Evolutionary conservation across 1,140 invertebrate genomes (phyloP), one percentile per base, ranked within the genome.

Genomic region (Atta colombica): DNA sequence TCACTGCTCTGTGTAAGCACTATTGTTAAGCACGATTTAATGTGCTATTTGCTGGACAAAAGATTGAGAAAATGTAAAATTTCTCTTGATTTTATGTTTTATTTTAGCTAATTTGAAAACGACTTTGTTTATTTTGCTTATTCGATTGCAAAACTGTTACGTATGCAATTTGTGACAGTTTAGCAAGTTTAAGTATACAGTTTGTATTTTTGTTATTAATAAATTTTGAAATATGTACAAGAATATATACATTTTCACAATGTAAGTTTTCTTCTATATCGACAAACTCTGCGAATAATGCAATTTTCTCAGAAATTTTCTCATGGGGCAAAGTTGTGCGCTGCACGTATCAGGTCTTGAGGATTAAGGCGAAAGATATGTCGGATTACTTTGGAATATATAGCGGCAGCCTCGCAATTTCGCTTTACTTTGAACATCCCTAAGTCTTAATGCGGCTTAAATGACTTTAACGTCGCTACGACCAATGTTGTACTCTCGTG

Each of bases 391-490:
- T 61, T 14, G 69, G 25, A 39, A 61, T 84, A 75, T 84, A 84
- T 21, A 25, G 55, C 21, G 21, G 16, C 18, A 31, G 21, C 25
- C 55, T 63, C 45, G 39, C 55, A 61, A 49, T 84, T 75, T 51
- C 55, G 53, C 39, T 39, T 65, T 82, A 63, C 68, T 74, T 74
- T 31, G 25, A 82, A 61, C 80, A 74, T 61, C 69, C 39, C 55
- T 16, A 61, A 84, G 80, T 74, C 80, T 74, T 84, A 84, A 84
- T 74, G n/a, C 55, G 69, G 68, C 71, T 84, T 84, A 84, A 75
- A 75, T 84, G 12, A 84, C 80, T 84, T 75, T 39, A 84, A 35
- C 69, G 55, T 16, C 18, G 14, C n/a, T 61, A 21, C 69, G 58
- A 84, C 25, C 25, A 18, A 45, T 28, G 53, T 81, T 81, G 72